These are phyloP conservation scores for Alviniconcha strummeri DNA, from an alignment of 2,888 invertebrate species.

Conservation along the genomic window DNA sequence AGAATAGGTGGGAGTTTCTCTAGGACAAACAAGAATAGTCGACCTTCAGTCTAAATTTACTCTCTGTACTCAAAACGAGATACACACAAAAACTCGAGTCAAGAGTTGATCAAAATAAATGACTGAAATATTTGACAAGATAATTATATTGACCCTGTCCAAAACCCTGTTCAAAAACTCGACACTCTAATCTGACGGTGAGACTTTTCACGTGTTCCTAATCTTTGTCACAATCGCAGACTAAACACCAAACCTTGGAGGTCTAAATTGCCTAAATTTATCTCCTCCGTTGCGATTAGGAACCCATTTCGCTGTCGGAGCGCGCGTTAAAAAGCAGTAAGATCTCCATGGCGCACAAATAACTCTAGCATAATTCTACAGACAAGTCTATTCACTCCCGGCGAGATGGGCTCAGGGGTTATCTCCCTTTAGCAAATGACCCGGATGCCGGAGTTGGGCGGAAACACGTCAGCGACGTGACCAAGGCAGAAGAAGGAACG, in stretches of 20 bases:
- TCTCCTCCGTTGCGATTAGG: background rate
- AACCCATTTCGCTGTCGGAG: background rate
- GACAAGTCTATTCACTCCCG: background rate
- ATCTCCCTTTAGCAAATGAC: slow-evolving; percentile 12
- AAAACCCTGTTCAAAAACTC: background rate
- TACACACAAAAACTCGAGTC: background rate
- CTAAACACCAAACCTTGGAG: background rate
- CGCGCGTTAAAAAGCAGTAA: background rate
- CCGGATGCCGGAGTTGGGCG: slow-evolving; percentile 21
- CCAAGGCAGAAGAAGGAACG: background rate
- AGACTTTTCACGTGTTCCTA: background rate
- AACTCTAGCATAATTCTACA: background rate
- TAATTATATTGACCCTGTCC: too few relatives aligned
- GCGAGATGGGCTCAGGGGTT: background rate
- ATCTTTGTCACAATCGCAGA: background rate
- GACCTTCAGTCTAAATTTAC: background rate
- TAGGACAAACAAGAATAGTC: background rate
- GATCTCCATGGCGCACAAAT: background rate
- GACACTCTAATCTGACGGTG: background rate
- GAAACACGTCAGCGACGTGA: background rate
- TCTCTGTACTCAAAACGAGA: too few relatives aligned
- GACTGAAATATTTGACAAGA: background rate
- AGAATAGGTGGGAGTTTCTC: background rate
- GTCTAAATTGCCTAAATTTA: background rate
- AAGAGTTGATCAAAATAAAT: background rate